A percentile compares a stretch with the other conserved stretches of the same genome.
Conservation (phyloP, 2,797 vertebrate species). For the Platalea minor region DNA sequence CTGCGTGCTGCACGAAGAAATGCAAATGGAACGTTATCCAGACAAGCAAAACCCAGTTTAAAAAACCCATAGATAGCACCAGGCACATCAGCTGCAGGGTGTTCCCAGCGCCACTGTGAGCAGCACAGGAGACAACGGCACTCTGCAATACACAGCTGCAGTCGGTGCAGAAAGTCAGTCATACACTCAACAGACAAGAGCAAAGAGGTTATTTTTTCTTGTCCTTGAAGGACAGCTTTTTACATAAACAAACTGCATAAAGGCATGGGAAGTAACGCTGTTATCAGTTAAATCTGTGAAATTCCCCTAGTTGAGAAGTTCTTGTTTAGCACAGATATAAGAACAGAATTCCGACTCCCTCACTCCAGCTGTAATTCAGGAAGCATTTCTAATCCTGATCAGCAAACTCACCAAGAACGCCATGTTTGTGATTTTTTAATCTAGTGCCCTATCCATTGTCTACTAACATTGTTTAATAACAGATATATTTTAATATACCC, state of each 20-base stretch:
- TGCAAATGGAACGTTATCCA: neutral
- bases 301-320: neutral
- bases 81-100: neutral
- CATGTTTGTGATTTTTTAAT: neutral
- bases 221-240: slow-evolving; percentile 19
- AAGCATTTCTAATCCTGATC: neutral
- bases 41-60: neutral
- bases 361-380: neutral
- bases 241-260: slow-evolving; percentile 31
- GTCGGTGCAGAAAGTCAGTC: neutral
- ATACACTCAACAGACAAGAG: neutral
- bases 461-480: neutral
- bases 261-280: neutral
- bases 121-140: neutral
- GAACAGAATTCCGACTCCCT: neutral
- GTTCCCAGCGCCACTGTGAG: neutral
- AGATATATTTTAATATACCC: neutral
- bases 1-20: neutral
- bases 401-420: neutral
- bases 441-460: neutral
- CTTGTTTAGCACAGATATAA: neutral
- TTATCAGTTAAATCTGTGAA: slow-evolving; percentile 4
- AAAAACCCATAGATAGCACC: neutral
- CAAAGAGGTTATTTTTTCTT: neutral
- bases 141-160: neutral